A percentile compares a stretch with the other conserved stretches of the same genome.
These are phyloP conservation scores for Leistus spinibarbis DNA, from an alignment of 2,888 invertebrate genomes.

Conservation along the genomic window DNA sequence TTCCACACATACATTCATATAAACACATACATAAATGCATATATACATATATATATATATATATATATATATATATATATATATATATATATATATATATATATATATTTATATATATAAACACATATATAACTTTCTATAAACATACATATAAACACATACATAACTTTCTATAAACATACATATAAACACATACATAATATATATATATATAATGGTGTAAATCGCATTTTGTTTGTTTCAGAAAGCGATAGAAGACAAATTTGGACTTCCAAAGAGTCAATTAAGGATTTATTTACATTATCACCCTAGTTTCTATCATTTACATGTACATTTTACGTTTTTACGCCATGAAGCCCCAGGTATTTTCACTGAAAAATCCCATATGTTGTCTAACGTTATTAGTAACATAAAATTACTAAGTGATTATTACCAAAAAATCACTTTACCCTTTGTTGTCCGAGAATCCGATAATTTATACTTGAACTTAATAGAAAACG, in stretches of 20 bases:
- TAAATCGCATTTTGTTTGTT: slow-evolving; percentile 26
- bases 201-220: too few species aligned
- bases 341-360: slow-evolving; percentile 79
- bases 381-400: slow-evolving; percentile 86
- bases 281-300: slow-evolving; percentile 87
- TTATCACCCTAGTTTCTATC: slow-evolving; percentile 97
- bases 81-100: too few species aligned
- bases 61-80: too few species aligned
- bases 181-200: too few species aligned
- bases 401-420: slow-evolving; percentile 88
- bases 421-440: slow-evolving; percentile 82
- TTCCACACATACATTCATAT: too few species aligned
- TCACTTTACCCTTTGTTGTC: slow-evolving; percentile 79
- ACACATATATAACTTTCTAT: too few species aligned
- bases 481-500: slow-evolving; percentile 66
- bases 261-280: slow-evolving; percentile 72
- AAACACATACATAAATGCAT: too few species aligned
- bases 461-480: slow-evolving; percentile 78
- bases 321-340: slow-evolving; percentile 93
- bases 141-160: too few species aligned
- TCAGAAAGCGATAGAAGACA: slow-evolving; percentile 75
- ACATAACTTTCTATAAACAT: too few species aligned
- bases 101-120: too few species aligned
- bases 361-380: slow-evolving; percentile 82
- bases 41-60: too few species aligned